Base-by-base conservation (phyloP, 1,140 invertebrate genomes). In the Bombus turneri region DNA sequence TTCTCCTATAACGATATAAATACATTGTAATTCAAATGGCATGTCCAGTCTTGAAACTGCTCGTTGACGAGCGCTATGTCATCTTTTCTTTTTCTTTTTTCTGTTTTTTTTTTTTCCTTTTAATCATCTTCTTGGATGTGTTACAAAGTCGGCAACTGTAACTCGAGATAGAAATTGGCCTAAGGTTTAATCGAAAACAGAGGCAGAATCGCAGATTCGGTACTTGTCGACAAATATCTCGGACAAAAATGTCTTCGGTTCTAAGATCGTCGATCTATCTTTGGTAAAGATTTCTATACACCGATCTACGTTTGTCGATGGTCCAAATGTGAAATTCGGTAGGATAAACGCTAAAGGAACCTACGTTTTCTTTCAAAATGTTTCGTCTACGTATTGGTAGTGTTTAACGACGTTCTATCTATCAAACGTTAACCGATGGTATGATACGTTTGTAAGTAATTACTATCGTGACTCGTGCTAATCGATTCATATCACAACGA, bases 21-120 rank as follows among this genome's bases (percentile, higher is more conserved):
- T 89, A 86, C 47, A 53, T 53, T 53, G 69, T 81, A 87, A 85
- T 85, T 90, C 62, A 87, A 88, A 90, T 86, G 77, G 81, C 89
- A 53, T 88, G 79, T 90, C 89, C 88, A 90, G 89, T 90, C 89
- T 90, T 90, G 72, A 84, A 59, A 83, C 62, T 71, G 82, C 81
- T 74, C 76, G 53, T 77, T 6, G 31, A 80, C 79, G 86, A 81
- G 86, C 86, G 76, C 86, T 84, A 90, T 71, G 64, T 83, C 79
- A 82, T 91, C 64, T 79, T 59, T n/a, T 68, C 31, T 85, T 81
- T 41, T 81, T 34, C 64, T 73, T 83, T 82, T 34, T 41, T 75
- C 12, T 28, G n/a, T 9, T 53, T 59, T 59, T 41, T 53, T 68
- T 13, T 47, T 37, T 81, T 9, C 47, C 6, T 57, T 68, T 41